These are phyloP conservation scores for Stichodactyla mertensii DNA, from an alignment of 64 coral and sea anemone genomes.

Conservation along the genomic window DNA sequence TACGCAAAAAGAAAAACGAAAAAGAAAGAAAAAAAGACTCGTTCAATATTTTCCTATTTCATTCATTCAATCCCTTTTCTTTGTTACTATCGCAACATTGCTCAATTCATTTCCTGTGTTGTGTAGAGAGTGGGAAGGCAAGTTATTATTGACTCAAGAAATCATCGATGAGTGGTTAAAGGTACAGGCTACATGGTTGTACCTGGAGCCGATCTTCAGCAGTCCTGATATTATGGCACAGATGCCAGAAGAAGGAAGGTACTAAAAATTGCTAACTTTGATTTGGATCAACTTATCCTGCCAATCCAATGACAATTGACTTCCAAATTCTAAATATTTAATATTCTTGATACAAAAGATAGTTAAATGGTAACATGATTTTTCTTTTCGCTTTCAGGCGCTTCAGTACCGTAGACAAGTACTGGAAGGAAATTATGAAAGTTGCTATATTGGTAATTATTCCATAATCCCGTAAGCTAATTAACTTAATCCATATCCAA, in stretches of 20 bases:
- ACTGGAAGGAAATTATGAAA: constrained; percentile 99
- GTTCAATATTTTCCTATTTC: too few relatives aligned
- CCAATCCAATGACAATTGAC: not conserved
- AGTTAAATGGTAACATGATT: not conserved
- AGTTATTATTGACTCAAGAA: constrained; percentile 87
- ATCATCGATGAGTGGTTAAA: constrained; percentile 99
- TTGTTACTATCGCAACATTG: too few relatives aligned
- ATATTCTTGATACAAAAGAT: not conserved
- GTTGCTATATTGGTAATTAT: constrained; percentile 78
- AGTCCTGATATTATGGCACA: constrained; percentile 99
- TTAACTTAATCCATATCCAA: too few relatives aligned
- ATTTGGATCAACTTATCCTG: not conserved
- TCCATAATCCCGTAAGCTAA: too few relatives aligned
- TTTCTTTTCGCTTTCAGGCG: constrained; percentile 37
- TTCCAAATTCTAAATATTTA: not conserved
- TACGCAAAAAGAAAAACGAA: too few relatives aligned
- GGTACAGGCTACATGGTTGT: constrained; percentile 96
- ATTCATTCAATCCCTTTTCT: too few relatives aligned
- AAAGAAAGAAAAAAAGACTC: too few relatives aligned
- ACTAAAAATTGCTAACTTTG: not conserved
- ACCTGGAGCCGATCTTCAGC: constrained; percentile 95
- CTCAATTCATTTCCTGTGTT: not conserved
- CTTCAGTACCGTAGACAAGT: constrained; percentile 94
- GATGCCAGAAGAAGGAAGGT: constrained; percentile 99
- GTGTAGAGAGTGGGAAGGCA: constrained; percentile 90